Percentiles rank a stretch among this genome's conserved stretches.
These are phyloP conservation scores for Bothrops jararaca DNA, from an alignment of 2,113 vertebrate genomes.

Conservation along the genomic window DNA sequence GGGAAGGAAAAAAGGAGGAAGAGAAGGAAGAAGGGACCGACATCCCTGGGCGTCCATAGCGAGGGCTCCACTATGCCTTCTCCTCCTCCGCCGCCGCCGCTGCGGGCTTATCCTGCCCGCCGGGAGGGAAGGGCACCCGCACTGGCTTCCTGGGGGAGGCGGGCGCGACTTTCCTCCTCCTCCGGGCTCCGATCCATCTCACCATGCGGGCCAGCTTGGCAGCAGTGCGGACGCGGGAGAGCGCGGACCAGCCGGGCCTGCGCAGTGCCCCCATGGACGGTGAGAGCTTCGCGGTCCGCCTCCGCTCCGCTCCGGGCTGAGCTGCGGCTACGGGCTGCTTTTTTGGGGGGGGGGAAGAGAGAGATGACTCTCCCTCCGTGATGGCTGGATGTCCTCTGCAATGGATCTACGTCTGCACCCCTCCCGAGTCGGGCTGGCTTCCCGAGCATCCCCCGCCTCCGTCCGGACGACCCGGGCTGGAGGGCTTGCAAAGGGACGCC, in stretches of 20 bases:
- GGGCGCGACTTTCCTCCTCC: not conserved
- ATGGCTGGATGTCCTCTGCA: too few species aligned
- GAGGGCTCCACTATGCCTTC: too few species aligned
- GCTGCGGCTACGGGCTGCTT: too few species aligned
- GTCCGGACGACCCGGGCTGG: not conserved
- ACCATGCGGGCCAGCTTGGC: not conserved
- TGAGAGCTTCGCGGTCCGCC: not conserved
- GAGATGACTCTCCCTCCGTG: too few species aligned
- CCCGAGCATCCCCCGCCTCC: not conserved
- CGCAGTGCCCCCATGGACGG: not conserved
- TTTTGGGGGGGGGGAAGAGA: too few species aligned
- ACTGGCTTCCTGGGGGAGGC: conserved; percentile 9
- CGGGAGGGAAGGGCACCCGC: conserved; percentile 13
- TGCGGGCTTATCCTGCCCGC: not conserved
- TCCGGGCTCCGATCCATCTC: not conserved
- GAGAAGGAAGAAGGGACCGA: too few species aligned
- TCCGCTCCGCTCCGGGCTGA: not conserved
- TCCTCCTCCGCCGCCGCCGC: not conserved
- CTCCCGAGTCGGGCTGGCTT: not conserved
- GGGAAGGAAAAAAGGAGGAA: accelerated
- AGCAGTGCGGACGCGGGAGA: not conserved
- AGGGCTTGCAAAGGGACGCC: not conserved
- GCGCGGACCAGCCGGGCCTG: not conserved
- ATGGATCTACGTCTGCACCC: too few species aligned
- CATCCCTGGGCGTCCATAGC: too few species aligned